phyloP scores from a whole-genome alignment of 2,888 invertebrate species.

The Chrysopilus asiliformis region DNA sequence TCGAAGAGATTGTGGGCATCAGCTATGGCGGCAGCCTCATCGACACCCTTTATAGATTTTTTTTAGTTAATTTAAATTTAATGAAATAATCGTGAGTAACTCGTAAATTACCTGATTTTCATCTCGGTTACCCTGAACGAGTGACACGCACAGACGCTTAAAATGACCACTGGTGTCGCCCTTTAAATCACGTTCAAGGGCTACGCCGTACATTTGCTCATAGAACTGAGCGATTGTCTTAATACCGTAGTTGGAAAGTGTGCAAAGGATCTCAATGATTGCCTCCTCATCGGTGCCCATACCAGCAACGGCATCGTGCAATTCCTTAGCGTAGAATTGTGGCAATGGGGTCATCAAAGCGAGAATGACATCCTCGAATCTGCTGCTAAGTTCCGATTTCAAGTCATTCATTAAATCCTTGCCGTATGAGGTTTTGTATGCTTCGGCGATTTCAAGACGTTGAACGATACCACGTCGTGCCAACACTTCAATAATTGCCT shows the following conservation, averaged over 20 bases:
- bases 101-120: slow-evolving; percentile 48
- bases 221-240: slow-evolving; percentile 73
- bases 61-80: background rate
- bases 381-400: slow-evolving; percentile 79
- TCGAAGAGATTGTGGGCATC: slow-evolving; percentile 68
- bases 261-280: slow-evolving; percentile 85
- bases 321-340: slow-evolving; percentile 81
- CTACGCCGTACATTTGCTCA: slow-evolving; percentile 67
- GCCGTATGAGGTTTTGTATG: slow-evolving; percentile 86
- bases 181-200: slow-evolving; percentile 72
- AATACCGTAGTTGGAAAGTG: slow-evolving; percentile 80
- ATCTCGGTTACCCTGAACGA: slow-evolving; percentile 78
- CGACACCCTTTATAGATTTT: slow-evolving; percentile 57
- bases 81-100: background rate
- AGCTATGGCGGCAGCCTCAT: slow-evolving; percentile 62
- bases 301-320: slow-evolving; percentile 77
- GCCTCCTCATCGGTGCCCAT: slow-evolving; percentile 82
- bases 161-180: slow-evolving; percentile 95
- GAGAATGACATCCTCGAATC: slow-evolving; percentile 80
- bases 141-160: slow-evolving; percentile 75
- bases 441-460: slow-evolving; percentile 76
- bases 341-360: slow-evolving; percentile 81
- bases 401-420: slow-evolving; percentile 72
- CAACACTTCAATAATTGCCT: slow-evolving; percentile 79
- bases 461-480: slow-evolving; percentile 81